Conservation (phyloP, 1,140 invertebrate genomes). For the Amphibalanus amphitrite region DNA sequence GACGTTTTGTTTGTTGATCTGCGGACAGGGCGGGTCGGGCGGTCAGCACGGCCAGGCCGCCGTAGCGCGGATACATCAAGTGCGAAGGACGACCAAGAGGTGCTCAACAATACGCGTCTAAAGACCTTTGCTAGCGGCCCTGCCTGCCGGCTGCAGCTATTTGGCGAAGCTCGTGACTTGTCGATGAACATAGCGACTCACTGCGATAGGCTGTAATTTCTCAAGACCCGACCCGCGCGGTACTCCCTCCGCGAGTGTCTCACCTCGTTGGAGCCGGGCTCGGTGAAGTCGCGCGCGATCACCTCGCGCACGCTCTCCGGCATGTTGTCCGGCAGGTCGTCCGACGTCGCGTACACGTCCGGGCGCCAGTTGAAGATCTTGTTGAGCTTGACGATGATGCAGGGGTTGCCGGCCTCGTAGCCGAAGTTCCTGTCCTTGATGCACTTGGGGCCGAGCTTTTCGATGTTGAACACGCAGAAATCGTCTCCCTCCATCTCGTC, state of each 20-base stretch:
- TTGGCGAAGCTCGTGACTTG: too few species aligned
- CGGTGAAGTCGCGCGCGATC: conserved; percentile 30
- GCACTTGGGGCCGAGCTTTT: conserved; percentile 45
- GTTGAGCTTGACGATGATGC: conserved; percentile 67
- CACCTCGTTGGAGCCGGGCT: neutral
- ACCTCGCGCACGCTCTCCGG: conserved; percentile 51
- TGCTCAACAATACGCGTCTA: too few species aligned
- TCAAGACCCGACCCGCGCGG: too few species aligned
- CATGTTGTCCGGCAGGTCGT: conserved; percentile 47
- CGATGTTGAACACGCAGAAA: conserved; percentile 45
- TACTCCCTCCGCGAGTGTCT: neutral
- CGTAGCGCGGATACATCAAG: too few species aligned
- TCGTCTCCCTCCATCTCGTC: conserved; percentile 39
- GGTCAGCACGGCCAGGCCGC: too few species aligned
- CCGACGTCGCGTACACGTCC: conserved; percentile 33
- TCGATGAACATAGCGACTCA: too few species aligned
- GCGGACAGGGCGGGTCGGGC: neutral
- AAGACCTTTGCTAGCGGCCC: too few species aligned
- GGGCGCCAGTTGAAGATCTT: conserved; percentile 71
- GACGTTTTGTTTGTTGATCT: conserved; percentile 46
- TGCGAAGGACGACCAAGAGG: too few species aligned
- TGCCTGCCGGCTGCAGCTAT: too few species aligned
- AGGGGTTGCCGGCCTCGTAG: conserved; percentile 51
- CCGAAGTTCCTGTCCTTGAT: conserved; percentile 49
- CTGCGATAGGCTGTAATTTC: too few species aligned